Conservation (phyloP, 2,888 invertebrate species). For the Neoaliturus tenellus region DNA sequence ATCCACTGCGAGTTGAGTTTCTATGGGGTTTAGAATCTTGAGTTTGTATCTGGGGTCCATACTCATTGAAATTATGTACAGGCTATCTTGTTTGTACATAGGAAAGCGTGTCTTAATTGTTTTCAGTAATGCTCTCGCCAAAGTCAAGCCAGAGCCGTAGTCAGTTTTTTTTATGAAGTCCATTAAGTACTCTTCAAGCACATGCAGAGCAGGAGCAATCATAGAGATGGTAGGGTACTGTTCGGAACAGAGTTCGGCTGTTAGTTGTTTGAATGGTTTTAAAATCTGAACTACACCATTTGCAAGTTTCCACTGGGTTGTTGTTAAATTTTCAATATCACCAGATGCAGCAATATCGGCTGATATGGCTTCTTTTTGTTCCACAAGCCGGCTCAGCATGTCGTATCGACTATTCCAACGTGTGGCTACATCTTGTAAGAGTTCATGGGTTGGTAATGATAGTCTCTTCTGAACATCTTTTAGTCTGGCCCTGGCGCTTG, state of each 20-base stretch:
- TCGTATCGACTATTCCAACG: neutral
- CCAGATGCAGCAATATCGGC: neutral
- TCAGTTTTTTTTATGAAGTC: neutral
- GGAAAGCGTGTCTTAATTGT: neutral
- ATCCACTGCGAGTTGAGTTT: neutral
- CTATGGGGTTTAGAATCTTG: neutral
- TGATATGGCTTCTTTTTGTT: conserved; percentile 1
- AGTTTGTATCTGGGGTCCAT: neutral
- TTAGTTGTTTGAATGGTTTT: neutral
- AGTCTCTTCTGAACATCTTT: neutral
- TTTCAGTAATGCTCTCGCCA: neutral
- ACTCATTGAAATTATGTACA: neutral
- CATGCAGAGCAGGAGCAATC: neutral
- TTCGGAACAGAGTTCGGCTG: neutral
- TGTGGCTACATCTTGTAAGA: conserved; percentile 9
- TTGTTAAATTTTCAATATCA: neutral
- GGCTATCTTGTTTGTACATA: neutral
- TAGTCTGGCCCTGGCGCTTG: neutral
- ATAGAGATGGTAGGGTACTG: neutral
- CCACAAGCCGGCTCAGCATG: neutral
- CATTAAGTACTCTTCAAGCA: neutral
- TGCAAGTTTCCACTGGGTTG: neutral
- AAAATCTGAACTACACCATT: neutral
- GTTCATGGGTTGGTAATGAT: neutral
- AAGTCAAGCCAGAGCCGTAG: neutral